Base-by-base conservation (phyloP, 1,140 invertebrate genomes). In the Dermatophagoides farinae region DNA sequence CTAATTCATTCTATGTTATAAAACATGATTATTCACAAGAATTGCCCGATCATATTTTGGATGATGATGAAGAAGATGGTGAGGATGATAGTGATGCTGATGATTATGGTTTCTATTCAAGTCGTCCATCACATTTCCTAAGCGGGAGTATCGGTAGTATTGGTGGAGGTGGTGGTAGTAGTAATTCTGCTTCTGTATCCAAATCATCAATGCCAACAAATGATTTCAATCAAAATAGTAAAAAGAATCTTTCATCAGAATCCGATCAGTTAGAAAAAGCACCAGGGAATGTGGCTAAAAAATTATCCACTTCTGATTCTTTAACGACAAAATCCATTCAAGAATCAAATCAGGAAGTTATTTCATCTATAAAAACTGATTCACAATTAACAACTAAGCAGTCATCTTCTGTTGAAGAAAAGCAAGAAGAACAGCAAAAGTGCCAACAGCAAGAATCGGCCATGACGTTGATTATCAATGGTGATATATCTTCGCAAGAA, bases 31-130 rank as follows among this genome's bases (percentile, higher is more conserved):
- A 38, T 25, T 55, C 53, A 4, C 53, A 55, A 44, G 53, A 55
- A 12, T 23, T 55, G 14, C 53, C 53, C 9, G 53, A 55, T 55
- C 53, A 55, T 23, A 55, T 55, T 38, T 25, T 55, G 11, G 53
- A 55, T 14, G 53, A 55, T 25, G 53, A 55, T 23, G 53, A 55
- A n/a, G 53, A 38, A 14, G 38, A 40, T 16, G 53, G 25, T 12
- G 31, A 20, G 1, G 53, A 55, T 55, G 53, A 38, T 39, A 14
- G 14, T 44, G 53, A 40, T 44, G 10, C n/a, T 44, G 53, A 23
- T 39, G 12, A n/a, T 11, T 55, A 25, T 8, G 46, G 18, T 20
- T 47, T 23, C 22, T 47, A 18, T 47, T 23, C 46, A 47, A 47
- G 46, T 20, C 46, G 46, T 20, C 16, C 16, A 18, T 39, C 53